A percentile compares a stretch with the other conserved stretches of the same genome.
These are phyloP conservation scores for Silurus lanzhouensis DNA, from an alignment of 2,797 vertebrate species.

Conservation along the genomic window DNA sequence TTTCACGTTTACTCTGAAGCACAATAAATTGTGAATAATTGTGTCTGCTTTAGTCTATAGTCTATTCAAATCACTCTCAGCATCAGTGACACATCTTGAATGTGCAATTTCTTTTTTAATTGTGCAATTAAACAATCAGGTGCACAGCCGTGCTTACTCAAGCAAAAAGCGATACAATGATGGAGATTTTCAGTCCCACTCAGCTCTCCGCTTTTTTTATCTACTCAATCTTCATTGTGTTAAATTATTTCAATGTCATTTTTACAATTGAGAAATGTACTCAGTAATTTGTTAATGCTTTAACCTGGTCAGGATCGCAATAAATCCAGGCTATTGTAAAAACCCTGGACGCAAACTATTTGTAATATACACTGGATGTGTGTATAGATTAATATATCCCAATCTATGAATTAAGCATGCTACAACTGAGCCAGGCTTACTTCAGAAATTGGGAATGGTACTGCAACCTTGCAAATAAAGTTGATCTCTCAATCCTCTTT, in stretches of 20 bases:
- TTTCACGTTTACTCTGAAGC: not conserved
- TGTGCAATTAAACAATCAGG: slow-evolving; percentile 33
- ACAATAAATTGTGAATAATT: not conserved
- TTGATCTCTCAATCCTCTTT: not conserved
- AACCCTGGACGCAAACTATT: not conserved
- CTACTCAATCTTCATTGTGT: not conserved
- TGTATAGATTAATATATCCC: not conserved
- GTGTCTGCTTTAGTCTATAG: not conserved
- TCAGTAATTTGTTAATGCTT: not conserved
- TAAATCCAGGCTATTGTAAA: not conserved
- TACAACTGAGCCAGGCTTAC: not conserved
- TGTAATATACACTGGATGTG: not conserved
- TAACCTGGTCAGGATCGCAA: not conserved
- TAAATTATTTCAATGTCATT: not conserved
- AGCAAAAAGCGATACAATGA: slow-evolving; percentile 20
- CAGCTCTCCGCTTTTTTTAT: not conserved
- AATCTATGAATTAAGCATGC: not conserved
- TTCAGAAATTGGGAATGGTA: not conserved
- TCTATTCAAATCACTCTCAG: not conserved
- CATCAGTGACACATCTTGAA: slow-evolving; percentile 7
- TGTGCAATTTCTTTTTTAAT: slow-evolving; percentile 36
- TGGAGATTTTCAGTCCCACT: slow-evolving; percentile 16
- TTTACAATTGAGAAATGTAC: not conserved
- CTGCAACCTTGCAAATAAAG: not conserved
- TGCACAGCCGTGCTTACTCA: slow-evolving; percentile 9